Evolutionary conservation across 2,888 invertebrate genomes (phyloP).

Genomic region (Epicampocera succincta): DNA sequence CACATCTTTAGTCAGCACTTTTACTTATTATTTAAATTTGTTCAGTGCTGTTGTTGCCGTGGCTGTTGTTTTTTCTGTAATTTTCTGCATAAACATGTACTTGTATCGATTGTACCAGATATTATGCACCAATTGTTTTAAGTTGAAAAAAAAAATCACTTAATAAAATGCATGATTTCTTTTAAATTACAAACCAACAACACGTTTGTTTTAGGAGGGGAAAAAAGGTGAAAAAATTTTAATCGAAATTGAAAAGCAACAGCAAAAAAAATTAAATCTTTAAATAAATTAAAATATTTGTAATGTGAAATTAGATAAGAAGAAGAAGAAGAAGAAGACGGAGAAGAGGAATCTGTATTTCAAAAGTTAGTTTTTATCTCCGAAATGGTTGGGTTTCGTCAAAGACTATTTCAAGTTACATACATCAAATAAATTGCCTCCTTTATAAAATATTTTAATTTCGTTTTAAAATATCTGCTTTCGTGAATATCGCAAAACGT

Average conservation of each 20-base stretch:
- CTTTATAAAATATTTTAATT: too few relatives aligned
- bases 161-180: slow-evolving; percentile 68
- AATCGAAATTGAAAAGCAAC: slow-evolving; percentile 49
- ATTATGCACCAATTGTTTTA: slow-evolving; percentile 70
- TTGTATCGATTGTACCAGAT: slow-evolving; percentile 64
- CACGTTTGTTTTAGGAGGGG: background rate
- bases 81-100: slow-evolving; percentile 8
- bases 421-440: too few relatives aligned
- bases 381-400: too few relatives aligned
- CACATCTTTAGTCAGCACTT: slow-evolving; percentile 31
- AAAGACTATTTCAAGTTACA: too few relatives aligned
- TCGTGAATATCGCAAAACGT: too few relatives aligned
- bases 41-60: background rate
- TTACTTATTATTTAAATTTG: slow-evolving; percentile 14
- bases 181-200: slow-evolving; percentile 48
- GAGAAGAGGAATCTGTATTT: background rate
- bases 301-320: background rate
- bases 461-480: too few relatives aligned
- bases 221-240: slow-evolving; percentile 22
- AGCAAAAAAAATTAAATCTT: slow-evolving; percentile 39
- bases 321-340: background rate
- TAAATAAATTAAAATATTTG: slow-evolving; percentile 5
- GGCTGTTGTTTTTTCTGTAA: slow-evolving; percentile 2
- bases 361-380: too few relatives aligned
- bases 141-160: slow-evolving; percentile 49